Base-by-base conservation (phyloP, 2,797 vertebrate species). In the Sebastes cheni region DNA sequence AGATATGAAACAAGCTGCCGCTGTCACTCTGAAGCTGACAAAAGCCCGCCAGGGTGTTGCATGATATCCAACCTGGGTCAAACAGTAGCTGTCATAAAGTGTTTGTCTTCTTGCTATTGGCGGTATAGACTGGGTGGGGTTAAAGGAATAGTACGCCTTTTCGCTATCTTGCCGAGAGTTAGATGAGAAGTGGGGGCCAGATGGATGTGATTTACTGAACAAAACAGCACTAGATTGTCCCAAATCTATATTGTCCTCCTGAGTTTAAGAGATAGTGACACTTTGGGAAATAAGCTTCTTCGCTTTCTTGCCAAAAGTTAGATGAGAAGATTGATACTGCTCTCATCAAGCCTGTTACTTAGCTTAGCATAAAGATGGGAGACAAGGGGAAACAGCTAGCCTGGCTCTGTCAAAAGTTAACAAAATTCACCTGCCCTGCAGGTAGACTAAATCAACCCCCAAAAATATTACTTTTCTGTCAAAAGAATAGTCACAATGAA, bases 1-100 rank as follows among this genome's bases (percentile, higher is more conserved):
- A 92, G 73, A 93, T 92, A 88, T 86, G 8, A 89, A 83, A 74
- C 79, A 68, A 81, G 90, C 90, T 91, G 91, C 85, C 6, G 81
- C 89, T 92, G 93, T 93, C 92, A 90, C 83, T 92, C 86, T 77
- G 50, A 64, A 46, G 69, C 71, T 54, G 76, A 64, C 52, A 61
- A 34, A 2, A 30, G 55, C 25, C 12, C n/a, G 11, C 36, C 36
- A 7, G 25, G 67, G 34, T 54, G 72, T 16, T 42, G 23, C 73
- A 50, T 16, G 2, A 30, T 18, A 2, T 69, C 32, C 5, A 52
- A 60, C 70, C 82, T 46, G 79, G 30, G 68, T 87, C 85, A 73
- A 30, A 68, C 58, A 6, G 54, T 32, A 55, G 69, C 55, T 66
- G 39, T 18, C 4, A 75, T 46, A 18, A 46, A 70, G 16, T n/a